Evolutionary conservation across 2,888 invertebrate species (phyloP).

Genomic region (Mallateleia sp.): DNA sequence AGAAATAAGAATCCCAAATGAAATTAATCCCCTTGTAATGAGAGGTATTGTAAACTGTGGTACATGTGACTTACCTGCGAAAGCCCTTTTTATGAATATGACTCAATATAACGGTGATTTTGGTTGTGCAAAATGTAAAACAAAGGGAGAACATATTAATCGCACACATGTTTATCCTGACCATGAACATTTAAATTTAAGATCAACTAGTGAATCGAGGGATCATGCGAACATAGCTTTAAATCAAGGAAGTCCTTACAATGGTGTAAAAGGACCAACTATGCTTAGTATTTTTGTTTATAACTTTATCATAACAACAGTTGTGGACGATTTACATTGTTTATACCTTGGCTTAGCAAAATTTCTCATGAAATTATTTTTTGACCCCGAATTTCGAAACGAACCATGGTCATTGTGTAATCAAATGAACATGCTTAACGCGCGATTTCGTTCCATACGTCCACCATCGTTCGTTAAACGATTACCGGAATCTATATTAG

Average conservation of each 20-base stretch:
- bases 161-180: conserved; percentile 28
- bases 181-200: conserved; percentile 18
- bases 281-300: conserved; percentile 23
- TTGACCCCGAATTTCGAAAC: conserved; percentile 32
- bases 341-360: conserved; percentile 70
- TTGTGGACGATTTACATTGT: conserved; percentile 74
- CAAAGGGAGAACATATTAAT: not conserved
- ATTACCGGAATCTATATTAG: not conserved
- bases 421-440: not conserved
- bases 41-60: conserved; percentile 41
- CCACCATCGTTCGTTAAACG: conserved; percentile 34
- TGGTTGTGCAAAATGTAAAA: conserved; percentile 47
- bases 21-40: not conserved
- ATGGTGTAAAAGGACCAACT: not conserved
- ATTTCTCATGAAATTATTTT: conserved; percentile 56
- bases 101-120: conserved; percentile 43
- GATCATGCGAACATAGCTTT: conserved; percentile 12
- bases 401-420: not conserved
- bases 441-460: not conserved
- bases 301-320: conserved; percentile 64
- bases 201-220: conserved; percentile 38
- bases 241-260: not conserved
- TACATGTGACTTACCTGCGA: conserved; percentile 63
- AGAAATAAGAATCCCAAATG: not conserved
- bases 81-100: conserved; percentile 55